These are phyloP conservation scores for Chymomyza costata DNA, from an alignment of 1,140 invertebrate genomes.

Conservation along the genomic window DNA sequence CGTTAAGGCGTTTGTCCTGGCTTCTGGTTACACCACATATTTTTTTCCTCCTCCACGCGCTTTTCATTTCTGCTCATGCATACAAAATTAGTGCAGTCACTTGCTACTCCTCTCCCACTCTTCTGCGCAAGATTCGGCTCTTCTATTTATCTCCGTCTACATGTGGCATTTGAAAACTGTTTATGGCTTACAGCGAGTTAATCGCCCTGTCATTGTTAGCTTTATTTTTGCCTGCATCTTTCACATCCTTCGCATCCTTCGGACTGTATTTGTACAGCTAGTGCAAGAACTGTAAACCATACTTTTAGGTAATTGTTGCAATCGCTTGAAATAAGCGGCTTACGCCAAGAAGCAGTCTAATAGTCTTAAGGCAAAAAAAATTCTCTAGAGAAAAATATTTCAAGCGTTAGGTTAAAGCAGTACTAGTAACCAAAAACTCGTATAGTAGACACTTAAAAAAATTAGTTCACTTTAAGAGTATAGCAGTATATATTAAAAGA, in stretches of 20 bases:
- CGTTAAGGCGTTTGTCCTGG: constrained; percentile 39
- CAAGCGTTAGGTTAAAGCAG: too few relatives aligned
- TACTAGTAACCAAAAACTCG: too few relatives aligned
- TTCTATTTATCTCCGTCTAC: not conserved
- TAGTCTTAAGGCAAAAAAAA: too few relatives aligned
- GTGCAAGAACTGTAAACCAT: constrained; percentile 26
- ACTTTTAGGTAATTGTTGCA: constrained; percentile 17
- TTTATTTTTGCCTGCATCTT: constrained; percentile 32
- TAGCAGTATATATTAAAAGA: too few relatives aligned
- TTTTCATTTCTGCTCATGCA: constrained; percentile 66
- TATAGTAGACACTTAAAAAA: too few relatives aligned
- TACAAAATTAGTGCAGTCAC: constrained; percentile 58
- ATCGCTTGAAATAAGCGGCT: constrained; percentile 50
- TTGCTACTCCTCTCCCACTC: not conserved
- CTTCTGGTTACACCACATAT: constrained; percentile 30
- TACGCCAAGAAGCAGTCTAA: constrained; percentile 20
- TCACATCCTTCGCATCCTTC: constrained; percentile 3
- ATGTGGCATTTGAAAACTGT: constrained; percentile 29
- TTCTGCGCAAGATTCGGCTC: too few relatives aligned
- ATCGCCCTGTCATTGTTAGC: constrained; percentile 63
- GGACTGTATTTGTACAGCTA: constrained; percentile 12
- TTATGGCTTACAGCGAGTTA: constrained; percentile 70
- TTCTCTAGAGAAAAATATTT: too few relatives aligned
- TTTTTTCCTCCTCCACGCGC: constrained; percentile 22
- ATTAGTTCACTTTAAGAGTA: too few relatives aligned